A percentile compares a stretch with the other conserved stretches of the same genome.
These are phyloP conservation scores for Pionites leucogaster DNA, from an alignment of 2,113 vertebrate species.

Conservation along the genomic window DNA sequence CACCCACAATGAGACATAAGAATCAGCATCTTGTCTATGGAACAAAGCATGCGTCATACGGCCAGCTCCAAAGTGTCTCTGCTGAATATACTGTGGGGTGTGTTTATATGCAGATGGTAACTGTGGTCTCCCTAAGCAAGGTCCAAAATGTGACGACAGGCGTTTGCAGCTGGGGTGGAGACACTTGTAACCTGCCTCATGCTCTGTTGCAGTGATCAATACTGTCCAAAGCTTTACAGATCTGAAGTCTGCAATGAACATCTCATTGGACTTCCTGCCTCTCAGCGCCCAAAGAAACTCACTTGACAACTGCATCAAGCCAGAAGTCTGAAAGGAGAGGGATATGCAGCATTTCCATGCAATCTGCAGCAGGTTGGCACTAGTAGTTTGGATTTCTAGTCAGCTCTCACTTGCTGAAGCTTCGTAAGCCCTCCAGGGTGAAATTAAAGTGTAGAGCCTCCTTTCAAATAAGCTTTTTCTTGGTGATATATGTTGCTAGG, in stretches of 20 bases:
- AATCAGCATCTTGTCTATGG: constrained; percentile 23
- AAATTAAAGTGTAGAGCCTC: background rate
- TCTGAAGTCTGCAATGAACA: background rate
- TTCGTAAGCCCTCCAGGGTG: background rate
- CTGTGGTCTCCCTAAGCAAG: rapidly evolving
- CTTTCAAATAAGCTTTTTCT: background rate
- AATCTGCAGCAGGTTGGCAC: background rate
- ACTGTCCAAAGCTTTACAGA: background rate
- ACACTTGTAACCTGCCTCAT: background rate
- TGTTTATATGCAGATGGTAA: background rate
- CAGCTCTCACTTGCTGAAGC: background rate
- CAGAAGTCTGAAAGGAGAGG: background rate
- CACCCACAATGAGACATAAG: constrained; percentile 36
- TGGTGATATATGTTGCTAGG: background rate
- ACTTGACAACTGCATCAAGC: background rate
- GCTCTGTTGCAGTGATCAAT: background rate
- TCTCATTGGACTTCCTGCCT: background rate
- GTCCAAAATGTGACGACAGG: background rate
- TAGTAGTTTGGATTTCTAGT: background rate
- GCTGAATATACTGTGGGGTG: background rate
- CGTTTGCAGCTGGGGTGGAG: background rate
- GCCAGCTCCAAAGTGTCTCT: background rate
- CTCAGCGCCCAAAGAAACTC: background rate
- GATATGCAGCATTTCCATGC: background rate
- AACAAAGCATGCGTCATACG: background rate